Conservation (phyloP, 2,113 vertebrate species). For the Megaleporinus macrocephalus region DNA sequence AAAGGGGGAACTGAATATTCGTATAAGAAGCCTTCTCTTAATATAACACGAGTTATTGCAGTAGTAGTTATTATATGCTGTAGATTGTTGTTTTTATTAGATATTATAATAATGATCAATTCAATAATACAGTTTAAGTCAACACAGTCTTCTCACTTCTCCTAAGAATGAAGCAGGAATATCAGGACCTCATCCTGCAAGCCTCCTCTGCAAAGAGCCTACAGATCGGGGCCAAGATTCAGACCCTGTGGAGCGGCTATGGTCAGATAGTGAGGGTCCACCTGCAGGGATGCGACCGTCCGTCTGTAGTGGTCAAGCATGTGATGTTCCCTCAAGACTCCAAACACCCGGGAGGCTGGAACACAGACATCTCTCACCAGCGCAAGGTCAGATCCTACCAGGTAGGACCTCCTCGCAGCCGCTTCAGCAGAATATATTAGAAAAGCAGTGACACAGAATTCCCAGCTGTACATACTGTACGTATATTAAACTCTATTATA, state of each 20-base stretch:
- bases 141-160: too few relatives aligned
- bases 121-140: too few relatives aligned
- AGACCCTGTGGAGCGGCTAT: constrained; percentile 79
- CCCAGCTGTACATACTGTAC: too few relatives aligned
- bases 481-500: too few relatives aligned
- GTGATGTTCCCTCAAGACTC: constrained; percentile 70
- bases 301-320: constrained; percentile 77
- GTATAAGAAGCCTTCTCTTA: too few relatives aligned
- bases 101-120: too few relatives aligned
- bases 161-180: constrained; percentile 70
- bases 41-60: too few relatives aligned
- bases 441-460: too few relatives aligned
- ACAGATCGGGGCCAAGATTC: constrained; percentile 67
- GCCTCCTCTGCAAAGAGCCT: constrained; percentile 69
- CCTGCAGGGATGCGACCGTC: constrained; percentile 68
- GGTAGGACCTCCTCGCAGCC: neutral
- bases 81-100: too few relatives aligned
- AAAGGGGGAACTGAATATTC: too few relatives aligned
- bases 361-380: constrained; percentile 72
- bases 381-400: constrained; percentile 78
- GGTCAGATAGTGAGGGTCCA: constrained; percentile 76
- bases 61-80: too few relatives aligned
- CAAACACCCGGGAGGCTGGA: constrained; percentile 65
- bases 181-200: constrained; percentile 71
- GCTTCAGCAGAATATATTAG: neutral